Percentiles rank a stretch among this genome's conserved stretches.
Conservation (phyloP, 2,888 invertebrate genomes). For the Andrena chrysosceles region DNA sequence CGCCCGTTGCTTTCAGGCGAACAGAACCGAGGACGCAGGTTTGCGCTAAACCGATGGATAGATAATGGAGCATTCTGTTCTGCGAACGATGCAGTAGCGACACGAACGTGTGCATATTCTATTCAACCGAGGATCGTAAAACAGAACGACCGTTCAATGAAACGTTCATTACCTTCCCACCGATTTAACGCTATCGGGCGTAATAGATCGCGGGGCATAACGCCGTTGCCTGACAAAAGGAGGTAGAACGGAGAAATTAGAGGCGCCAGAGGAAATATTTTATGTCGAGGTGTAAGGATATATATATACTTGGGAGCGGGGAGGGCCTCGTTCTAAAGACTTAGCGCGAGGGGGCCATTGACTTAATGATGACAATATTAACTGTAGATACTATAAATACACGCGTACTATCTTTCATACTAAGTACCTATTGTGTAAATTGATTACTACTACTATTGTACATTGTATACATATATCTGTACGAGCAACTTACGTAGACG, state of each 20-base stretch:
- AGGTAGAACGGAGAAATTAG: conserved; percentile 18
- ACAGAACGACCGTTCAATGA: conserved; percentile 1
- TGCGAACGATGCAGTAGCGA: not conserved
- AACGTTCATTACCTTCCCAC: conserved; percentile 31
- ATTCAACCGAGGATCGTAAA: conserved; percentile 10
- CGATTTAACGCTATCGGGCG: conserved; percentile 10
- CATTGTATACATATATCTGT: conserved; percentile 42
- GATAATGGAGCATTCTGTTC: conserved; percentile 29
- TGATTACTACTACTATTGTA: conserved; percentile 53
- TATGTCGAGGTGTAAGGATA: conserved; percentile 10
- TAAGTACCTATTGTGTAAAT: conserved; percentile 61
- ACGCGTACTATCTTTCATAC: conserved; percentile 63
- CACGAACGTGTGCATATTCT: conserved; percentile 16
- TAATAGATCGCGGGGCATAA: not conserved
- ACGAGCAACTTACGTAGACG: conserved; percentile 18
- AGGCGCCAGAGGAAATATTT: conserved; percentile 35
- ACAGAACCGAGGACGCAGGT: not conserved
- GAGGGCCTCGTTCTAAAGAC: conserved; percentile 52
- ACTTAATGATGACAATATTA: conserved; percentile 81
- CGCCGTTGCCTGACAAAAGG: not conserved
- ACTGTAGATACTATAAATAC: conserved; percentile 71
- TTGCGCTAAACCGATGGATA: conserved; percentile 7
- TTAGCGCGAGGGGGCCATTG: conserved; percentile 46
- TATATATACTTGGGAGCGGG: conserved; percentile 27
- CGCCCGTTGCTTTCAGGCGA: not conserved